Evolutionary conservation across 53 echinoderm and acorn worm genomes (phyloP).

Genomic region (Arbacia lixula): DNA sequence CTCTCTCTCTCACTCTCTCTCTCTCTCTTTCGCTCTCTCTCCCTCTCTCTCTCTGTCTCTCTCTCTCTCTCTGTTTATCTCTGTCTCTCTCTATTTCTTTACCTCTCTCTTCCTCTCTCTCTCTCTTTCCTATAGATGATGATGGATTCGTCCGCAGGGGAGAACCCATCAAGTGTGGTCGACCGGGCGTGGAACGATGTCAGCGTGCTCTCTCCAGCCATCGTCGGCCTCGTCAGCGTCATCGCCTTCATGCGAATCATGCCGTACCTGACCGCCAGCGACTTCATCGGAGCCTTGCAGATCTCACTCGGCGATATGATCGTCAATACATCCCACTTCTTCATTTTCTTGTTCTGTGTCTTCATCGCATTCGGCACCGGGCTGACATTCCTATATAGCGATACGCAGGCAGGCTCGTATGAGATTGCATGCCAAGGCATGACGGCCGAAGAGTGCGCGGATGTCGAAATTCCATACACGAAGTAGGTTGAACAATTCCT

Average conservation of each 20-base stretch:
- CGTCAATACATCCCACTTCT: constrained; percentile 61
- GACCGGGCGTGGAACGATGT: constrained; percentile 14
- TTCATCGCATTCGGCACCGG: constrained; percentile 73
- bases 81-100: too few species aligned
- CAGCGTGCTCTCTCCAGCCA: constrained; percentile 41
- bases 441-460: too few species aligned
- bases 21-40: too few species aligned
- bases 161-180: not conserved
- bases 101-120: too few species aligned
- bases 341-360: constrained; percentile 66
- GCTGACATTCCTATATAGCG: constrained; percentile 64
- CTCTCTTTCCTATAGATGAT: too few species aligned
- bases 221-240: constrained; percentile 53
- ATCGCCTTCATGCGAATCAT: constrained; percentile 58
- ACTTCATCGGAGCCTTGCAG: constrained; percentile 75
- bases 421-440: not conserved
- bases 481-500: too few species aligned
- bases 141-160: too few species aligned
- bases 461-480: too few species aligned
- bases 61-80: too few species aligned
- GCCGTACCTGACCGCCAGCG: constrained; percentile 67
- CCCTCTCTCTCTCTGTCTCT: too few species aligned
- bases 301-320: constrained; percentile 82
- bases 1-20: too few species aligned
- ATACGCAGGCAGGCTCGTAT: constrained; percentile 11